phyloP scores from a whole-genome alignment of 2,888 invertebrate genomes.

The Lithophane socia region DNA sequence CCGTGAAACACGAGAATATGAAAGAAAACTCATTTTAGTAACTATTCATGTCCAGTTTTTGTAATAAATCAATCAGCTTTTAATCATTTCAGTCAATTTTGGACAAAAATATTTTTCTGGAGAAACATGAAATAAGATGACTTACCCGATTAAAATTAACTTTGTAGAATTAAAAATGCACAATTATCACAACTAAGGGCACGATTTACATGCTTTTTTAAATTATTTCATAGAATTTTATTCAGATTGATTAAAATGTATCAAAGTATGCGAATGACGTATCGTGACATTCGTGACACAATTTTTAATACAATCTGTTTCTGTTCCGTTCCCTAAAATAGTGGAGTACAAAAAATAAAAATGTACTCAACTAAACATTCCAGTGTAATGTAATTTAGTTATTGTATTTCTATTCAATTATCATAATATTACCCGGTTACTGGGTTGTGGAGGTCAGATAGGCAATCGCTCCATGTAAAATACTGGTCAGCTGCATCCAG shows the following conservation, averaged over 20 bases:
- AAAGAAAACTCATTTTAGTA: conserved; percentile 6
- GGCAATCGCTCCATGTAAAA: no score
- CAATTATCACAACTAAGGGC: conserved; percentile 38
- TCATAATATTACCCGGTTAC: no score
- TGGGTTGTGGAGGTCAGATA: no score
- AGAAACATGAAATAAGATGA: not conserved
- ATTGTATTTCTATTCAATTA: no score
- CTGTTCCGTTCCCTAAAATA: not conserved
- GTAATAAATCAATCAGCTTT: conserved; percentile 26
- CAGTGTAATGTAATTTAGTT: no score
- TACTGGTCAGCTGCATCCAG: no score
- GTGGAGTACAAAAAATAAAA: not conserved
- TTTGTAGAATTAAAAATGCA: conserved; percentile 31
- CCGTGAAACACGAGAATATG: conserved; percentile 16
- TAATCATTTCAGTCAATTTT: conserved; percentile 9
- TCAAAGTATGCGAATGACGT: conserved; percentile 47
- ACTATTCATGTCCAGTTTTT: conserved; percentile 9
- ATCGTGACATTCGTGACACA: not conserved
- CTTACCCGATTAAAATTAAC: conserved; percentile 50
- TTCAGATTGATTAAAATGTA: conserved; percentile 1
- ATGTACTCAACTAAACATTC: conserved; percentile 15
- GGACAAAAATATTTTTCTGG: not conserved
- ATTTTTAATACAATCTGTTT: not conserved
- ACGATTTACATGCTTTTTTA: conserved; percentile 53
- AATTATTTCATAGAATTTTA: conserved; percentile 27